Evolutionary conservation across 1,140 invertebrate genomes (phyloP), one percentile per base, ranked within the genome.

Genomic region (Hyphantria cunea): DNA sequence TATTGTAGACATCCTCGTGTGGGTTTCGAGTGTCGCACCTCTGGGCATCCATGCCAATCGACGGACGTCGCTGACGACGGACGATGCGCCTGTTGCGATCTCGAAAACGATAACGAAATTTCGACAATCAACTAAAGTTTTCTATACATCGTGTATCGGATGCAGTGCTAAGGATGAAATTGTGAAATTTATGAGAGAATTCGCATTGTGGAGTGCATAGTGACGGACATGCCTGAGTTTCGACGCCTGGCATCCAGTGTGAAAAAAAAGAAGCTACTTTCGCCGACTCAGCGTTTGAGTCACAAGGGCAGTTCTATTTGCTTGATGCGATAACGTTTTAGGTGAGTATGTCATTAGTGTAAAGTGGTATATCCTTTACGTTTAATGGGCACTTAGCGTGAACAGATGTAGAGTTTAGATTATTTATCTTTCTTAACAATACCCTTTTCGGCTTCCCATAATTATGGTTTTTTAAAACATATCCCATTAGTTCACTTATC

Each of bases 261-360:
- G 66, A 88, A 85, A 80, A 90, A 90, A 89, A 89, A 89, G 81
- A 84, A 87, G 75, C 70, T 66, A 67, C 70, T 84, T 78, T 79
- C 73, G 64, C 75, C 72, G 76, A 66, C 68, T 75, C 72, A 55
- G 52, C 51, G 50, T 53, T 78, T 76, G 76, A 80, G 71, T 75
- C 75, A 78, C 51, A 73, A 72, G 66, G 68, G 67, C 70, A 73
- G 74, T 84, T 85, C 69, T 70, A 80, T 80, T 79, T 74, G 70
- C 71, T 84, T 82, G 82, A 87, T 86, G 84, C 84, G 85, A 84
- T 90, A 90, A 88, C 78, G 74, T 85, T 90, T 90, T 90, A 90
- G 87, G 87, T 90, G 72, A 88, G 87, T 83, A 55, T 55, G 50
- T 80, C 64, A 75, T 84, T 81, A 83, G 74, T 71, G 64, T 52